Conservation (phyloP, 1,140 invertebrate species). For the Colletes gigas region DNA sequence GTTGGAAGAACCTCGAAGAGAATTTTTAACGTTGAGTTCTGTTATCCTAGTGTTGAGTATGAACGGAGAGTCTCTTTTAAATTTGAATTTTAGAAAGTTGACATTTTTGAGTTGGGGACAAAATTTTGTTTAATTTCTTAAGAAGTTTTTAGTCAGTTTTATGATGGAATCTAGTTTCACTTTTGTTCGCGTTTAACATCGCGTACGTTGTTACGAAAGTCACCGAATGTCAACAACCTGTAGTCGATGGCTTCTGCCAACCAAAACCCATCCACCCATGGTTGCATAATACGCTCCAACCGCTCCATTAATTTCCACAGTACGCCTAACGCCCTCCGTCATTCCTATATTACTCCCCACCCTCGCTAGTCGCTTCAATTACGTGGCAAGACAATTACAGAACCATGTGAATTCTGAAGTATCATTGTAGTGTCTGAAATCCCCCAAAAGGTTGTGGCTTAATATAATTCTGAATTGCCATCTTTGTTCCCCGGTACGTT, state of each 20-base stretch:
- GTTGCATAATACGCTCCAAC: slow-evolving; percentile 22
- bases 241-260: slow-evolving; percentile 16
- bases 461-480: not conserved
- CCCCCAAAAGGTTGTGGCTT: not conserved
- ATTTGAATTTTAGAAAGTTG: too few species aligned
- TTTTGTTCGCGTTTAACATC: not conserved
- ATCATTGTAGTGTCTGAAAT: not conserved
- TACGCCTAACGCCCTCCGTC: slow-evolving; percentile 22
- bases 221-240: slow-evolving; percentile 29
- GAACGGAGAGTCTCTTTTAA: too few species aligned
- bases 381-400: not conserved
- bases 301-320: slow-evolving; percentile 38
- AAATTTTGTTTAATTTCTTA: too few species aligned
- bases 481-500: not conserved
- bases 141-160: too few species aligned
- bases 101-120: too few species aligned
- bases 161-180: not conserved
- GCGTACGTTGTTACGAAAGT: not conserved
- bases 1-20: slow-evolving; percentile 24
- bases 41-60: too few species aligned
- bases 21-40: slow-evolving; percentile 13
- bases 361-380: not conserved
- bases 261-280: slow-evolving; percentile 19
- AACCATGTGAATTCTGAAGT: not conserved
- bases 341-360: slow-evolving; percentile 10